Percentiles rank a stretch among this genome's conserved stretches.
These are phyloP conservation scores for Blennius ocellaris DNA, from an alignment of 2,113 vertebrate genomes.

Conservation along the genomic window DNA sequence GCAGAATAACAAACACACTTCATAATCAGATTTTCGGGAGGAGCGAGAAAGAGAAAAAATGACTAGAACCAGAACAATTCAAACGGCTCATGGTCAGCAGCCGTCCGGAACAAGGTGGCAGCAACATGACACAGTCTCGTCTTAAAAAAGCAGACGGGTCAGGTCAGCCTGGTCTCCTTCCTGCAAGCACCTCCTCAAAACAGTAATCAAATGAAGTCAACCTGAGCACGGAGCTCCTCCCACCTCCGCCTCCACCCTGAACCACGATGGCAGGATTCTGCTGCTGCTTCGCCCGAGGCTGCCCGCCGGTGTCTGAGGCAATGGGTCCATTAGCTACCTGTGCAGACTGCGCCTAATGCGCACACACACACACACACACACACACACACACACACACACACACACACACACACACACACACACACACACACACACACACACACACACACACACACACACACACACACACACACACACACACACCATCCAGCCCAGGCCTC, in stretches of 20 bases:
- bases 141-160: conserved; percentile 47
- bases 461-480: conserved; percentile 62
- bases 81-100: conserved; percentile 61
- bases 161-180: conserved; percentile 36
- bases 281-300: conserved; percentile 74
- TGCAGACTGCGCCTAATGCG: conserved; percentile 67
- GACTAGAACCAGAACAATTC: conserved; percentile 49
- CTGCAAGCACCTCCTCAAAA: not conserved
- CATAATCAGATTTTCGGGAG: conserved; percentile 61
- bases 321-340: conserved; percentile 76
- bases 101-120: conserved; percentile 58
- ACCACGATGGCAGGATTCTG: conserved; percentile 72
- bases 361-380: conserved; percentile 18
- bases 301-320: conserved; percentile 70
- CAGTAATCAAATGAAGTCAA: conserved; percentile 17
- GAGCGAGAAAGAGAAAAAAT: conserved; percentile 13
- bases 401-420: too few relatives aligned
- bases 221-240: conserved; percentile 53
- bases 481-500: conserved; percentile 68
- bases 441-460: conserved; percentile 16
- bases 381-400: too few relatives aligned
- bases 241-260: conserved; percentile 61
- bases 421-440: too few relatives aligned
- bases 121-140: conserved; percentile 57
- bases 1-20: conserved; percentile 70